Evolutionary conservation across 2,797 vertebrate species (phyloP), one percentile per base, ranked within the genome.

Genomic region (Myotis vivesi): DNA sequence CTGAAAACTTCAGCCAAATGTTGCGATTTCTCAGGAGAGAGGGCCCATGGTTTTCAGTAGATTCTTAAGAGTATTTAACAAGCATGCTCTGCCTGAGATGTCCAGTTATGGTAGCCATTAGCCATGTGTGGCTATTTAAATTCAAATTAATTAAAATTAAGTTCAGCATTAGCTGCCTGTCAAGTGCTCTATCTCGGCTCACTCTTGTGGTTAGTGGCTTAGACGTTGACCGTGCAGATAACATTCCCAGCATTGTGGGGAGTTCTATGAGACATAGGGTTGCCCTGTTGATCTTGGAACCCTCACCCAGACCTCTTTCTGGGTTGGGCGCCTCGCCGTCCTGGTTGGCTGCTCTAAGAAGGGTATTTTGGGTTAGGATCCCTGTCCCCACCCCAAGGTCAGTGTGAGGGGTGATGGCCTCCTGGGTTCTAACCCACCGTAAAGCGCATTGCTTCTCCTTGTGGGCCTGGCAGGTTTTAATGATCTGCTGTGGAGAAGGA

Each of bases 1-100:
- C 53, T 92, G 89, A 88, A 94, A 84, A 76, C 30, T 80, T 94
- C 25, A 85, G 44, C 68, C 15, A 20, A 22, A 69, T 66, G 25
- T 44, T 75, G 8, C 86, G 57, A 87, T 19, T 94, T 91, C 84
- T 94, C 66, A 71, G 53, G 53, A 80, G 33, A 93, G 62, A 46
- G 16, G 11, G 36, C 33, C 33, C 0, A 0, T 89, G 28, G 16
- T 79, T 92, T 95, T 89, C 41, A n/a, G 38, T 17, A 49, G 72
- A 64, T 69, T 92, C 53, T 90, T 36, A 85, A 28, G 85, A 87
- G 30, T 81, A 55, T 75, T 72, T 84, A 81, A 88, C 55, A 85
- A 89, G 53, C 15, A 36, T 13, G 17, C 19, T 85, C 36, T 79
- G 7, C 28, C 36, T 64, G 71, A 86, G 79, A n/a, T 10, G 12